Conservation (phyloP, 64 coral and sea anemone genomes). For the Anthopleura sola region DNA sequence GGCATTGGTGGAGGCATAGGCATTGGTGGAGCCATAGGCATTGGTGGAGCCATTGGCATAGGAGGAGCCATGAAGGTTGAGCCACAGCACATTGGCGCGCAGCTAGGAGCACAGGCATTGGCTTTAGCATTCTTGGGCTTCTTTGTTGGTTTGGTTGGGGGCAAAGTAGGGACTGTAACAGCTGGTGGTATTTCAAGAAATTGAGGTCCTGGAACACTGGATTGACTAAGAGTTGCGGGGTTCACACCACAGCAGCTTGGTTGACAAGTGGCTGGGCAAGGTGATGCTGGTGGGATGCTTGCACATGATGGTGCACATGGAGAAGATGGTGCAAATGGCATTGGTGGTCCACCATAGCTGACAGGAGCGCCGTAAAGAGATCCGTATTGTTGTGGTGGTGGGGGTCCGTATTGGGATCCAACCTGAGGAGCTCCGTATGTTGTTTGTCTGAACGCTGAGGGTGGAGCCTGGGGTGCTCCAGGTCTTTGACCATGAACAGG, state of each 20-base stretch:
- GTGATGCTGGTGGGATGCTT: slow-evolving; percentile 9
- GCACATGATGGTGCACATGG: slow-evolving; percentile 15
- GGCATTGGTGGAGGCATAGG: slow-evolving; percentile 7
- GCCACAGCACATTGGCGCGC: not conserved
- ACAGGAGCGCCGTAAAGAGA: slow-evolving; percentile 1
- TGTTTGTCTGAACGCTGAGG: not conserved
- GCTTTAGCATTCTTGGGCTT: not conserved
- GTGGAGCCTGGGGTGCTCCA: not conserved
- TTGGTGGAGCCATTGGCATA: not conserved
- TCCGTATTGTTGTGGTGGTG: slow-evolving; percentile 9
- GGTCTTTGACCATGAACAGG: not conserved
- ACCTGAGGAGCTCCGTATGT: slow-evolving; percentile 19
- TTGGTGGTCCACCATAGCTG: not conserved
- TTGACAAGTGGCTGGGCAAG: slow-evolving; percentile 21
- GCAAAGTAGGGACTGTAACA: not conserved
- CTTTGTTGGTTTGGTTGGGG: slow-evolving; percentile 3
- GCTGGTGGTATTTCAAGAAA: slow-evolving; percentile 21
- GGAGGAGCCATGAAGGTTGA: not conserved
- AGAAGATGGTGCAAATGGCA: not conserved
- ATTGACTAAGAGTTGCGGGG: not conserved
- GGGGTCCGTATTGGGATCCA: not conserved
- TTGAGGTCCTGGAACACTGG: slow-evolving; percentile 14
- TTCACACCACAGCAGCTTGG: slow-evolving; percentile 7
- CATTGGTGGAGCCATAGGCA: slow-evolving; percentile 9
- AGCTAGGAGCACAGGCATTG: slow-evolving; percentile 3